These are phyloP conservation scores for Bufotes viridis DNA, from an alignment of 2,797 vertebrate species.

Conservation along the genomic window DNA sequence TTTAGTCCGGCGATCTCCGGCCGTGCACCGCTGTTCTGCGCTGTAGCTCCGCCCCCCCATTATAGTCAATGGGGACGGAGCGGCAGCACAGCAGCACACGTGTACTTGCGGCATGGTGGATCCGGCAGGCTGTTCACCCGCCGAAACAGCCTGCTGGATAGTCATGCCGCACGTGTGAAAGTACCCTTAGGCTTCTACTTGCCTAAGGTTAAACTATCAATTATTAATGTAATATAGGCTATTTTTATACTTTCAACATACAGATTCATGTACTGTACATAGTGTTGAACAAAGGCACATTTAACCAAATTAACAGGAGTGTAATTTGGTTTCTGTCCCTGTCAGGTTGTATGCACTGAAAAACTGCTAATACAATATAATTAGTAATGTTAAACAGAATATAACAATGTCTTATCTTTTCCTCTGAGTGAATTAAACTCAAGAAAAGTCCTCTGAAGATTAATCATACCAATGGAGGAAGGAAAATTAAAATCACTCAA, in stretches of 20 bases:
- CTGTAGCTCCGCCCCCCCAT: too few relatives aligned
- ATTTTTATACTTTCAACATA: not conserved
- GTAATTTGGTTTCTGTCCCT: not conserved
- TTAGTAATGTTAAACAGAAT: constrained; percentile 14
- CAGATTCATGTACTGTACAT: not conserved
- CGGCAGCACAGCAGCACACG: too few relatives aligned
- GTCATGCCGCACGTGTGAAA: too few relatives aligned
- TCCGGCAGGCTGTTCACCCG: too few relatives aligned
- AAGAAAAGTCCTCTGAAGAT: constrained; percentile 63
- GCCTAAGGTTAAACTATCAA: too few relatives aligned
- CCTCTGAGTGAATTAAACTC: constrained; percentile 50
- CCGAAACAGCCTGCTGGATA: too few relatives aligned
- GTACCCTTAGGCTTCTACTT: too few relatives aligned
- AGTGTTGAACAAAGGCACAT: not conserved
- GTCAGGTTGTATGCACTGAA: not conserved
- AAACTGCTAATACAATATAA: constrained; percentile 26
- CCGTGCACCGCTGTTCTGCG: too few relatives aligned
- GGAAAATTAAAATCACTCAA: constrained; percentile 56
- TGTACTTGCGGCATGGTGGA: too few relatives aligned
- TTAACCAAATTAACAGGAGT: not conserved
- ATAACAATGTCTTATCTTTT: constrained; percentile 33
- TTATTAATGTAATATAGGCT: not conserved
- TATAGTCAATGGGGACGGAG: too few relatives aligned
- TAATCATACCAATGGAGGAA: constrained; percentile 71
- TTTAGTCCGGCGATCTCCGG: too few relatives aligned